phyloP scores from a whole-genome alignment of 1,140 invertebrate genomes.

The Venturia canescens region DNA sequence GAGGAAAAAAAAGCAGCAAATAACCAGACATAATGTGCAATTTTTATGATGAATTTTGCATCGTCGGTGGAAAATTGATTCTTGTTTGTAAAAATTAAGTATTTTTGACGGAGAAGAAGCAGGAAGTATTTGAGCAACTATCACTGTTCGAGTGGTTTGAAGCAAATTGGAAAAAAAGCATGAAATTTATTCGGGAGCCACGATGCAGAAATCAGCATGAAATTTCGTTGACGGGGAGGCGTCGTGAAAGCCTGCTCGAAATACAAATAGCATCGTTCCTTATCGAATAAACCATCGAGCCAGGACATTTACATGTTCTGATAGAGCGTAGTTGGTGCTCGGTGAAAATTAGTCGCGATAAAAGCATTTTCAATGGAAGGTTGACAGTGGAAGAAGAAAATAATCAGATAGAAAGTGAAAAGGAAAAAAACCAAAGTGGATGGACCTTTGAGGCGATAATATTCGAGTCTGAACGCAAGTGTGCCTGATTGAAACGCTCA shows the following conservation, averaged over 20 bases:
- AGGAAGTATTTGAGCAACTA: no score
- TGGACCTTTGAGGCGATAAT: no score
- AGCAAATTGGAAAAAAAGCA: not conserved
- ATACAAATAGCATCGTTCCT: not conserved
- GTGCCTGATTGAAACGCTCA: slow-evolving; percentile 11
- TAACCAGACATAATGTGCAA: not conserved
- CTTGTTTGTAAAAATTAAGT: no score
- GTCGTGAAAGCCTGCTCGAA: slow-evolving; percentile 30
- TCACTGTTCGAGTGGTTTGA: no score
- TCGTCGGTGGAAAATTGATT: no score
- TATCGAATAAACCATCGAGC: slow-evolving; percentile 36
- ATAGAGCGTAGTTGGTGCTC: slow-evolving; percentile 9
- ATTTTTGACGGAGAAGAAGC: no score
- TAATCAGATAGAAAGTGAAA: no score
- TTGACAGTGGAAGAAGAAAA: no score
- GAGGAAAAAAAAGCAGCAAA: not conserved
- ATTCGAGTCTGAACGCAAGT: slow-evolving; percentile 9
- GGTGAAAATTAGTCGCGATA: not conserved
- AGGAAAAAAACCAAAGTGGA: no score
- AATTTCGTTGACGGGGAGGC: not conserved
- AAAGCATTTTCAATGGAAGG: not conserved
- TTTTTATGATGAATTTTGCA: not conserved
- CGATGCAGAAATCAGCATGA: no score
- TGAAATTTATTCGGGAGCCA: not conserved
- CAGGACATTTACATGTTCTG: slow-evolving; percentile 38